Evolutionary conservation across 2,888 invertebrate species (phyloP), one percentile per base, ranked within the genome.

Genomic region (Crioceris asparagi): DNA sequence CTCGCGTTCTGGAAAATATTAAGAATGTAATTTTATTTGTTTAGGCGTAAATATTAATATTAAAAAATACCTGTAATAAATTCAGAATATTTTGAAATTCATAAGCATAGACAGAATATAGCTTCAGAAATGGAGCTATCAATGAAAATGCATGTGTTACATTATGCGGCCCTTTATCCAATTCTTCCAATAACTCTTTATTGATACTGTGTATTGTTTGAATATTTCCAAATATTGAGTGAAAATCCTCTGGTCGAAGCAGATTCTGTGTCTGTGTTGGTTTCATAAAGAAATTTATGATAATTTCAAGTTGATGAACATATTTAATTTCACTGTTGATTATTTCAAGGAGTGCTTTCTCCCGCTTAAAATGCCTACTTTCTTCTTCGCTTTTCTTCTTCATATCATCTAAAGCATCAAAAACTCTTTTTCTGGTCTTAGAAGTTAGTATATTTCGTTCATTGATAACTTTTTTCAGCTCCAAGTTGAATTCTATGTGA

Each of bases 21-120:
- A 6, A 21, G 10, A 21, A 21, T 21, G 10, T 6, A 21, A 21
- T 21, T 7, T 21, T 6, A 21, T 21, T 21, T 21, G 21, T 21
- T 21, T 21, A 21, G 10, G 21, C 21, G 6, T 7, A 6, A 21
- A 21, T 21, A 21, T 21, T 7, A 21, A 7, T 10, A 7, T 6
- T 29, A 14, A 29, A 3, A 35, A 49, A 49, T 63, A 78, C 78
- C 67, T 77, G 76, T 18, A 83, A 55, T 25, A 76, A 60, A 25
- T 68, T 62, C 32, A 81, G 58, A 1, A 76, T 72, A 41, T 72
- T 71, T 45, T 76, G 77, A 55, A 79, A 83, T 50, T 79, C 79
- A 42, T 77, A 81, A 1, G 83, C 83, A 58, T 84, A 84, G 1
- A 77, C 75, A 1, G 83, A 81, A 55, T 85, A 85, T 12, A 83